Conservation (phyloP, 1,140 invertebrate genomes). For the Piezodorus guildinii region DNA sequence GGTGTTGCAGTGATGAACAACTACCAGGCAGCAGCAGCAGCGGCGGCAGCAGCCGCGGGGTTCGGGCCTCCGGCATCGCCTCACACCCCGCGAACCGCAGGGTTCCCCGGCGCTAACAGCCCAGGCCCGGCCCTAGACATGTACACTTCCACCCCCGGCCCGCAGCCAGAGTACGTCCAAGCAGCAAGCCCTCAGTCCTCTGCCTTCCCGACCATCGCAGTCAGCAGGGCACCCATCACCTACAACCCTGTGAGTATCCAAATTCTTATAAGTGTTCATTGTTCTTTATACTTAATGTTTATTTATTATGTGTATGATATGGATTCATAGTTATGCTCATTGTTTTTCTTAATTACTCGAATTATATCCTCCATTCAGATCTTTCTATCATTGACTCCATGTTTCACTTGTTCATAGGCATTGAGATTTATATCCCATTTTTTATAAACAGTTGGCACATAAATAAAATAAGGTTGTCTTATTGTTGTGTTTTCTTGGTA, state of each 20-base stretch:
- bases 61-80: conserved; percentile 61
- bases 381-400: no score
- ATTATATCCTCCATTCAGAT: no score
- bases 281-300: no score
- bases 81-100: conserved; percentile 38
- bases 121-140: conserved; percentile 72
- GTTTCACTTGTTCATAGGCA: no score
- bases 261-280: no score
- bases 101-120: conserved; percentile 79
- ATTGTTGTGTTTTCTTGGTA: no score
- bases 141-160: conserved; percentile 59
- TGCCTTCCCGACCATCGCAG: conserved; percentile 74
- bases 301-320: no score
- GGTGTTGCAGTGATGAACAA: conserved; percentile 81
- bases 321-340: no score
- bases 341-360: no score
- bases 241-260: conserved; percentile 68
- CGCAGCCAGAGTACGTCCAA: conserved; percentile 66
- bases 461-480: no score
- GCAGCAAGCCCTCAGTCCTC: conserved; percentile 83
- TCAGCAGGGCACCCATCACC: conserved; percentile 76
- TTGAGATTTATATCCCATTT: no score
- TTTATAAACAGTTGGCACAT: no score
- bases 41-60: conserved; percentile 58
- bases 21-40: conserved; percentile 53